Evolutionary conservation across 2,888 invertebrate species (phyloP).

Genomic region (Amaurobius ferox): DNA sequence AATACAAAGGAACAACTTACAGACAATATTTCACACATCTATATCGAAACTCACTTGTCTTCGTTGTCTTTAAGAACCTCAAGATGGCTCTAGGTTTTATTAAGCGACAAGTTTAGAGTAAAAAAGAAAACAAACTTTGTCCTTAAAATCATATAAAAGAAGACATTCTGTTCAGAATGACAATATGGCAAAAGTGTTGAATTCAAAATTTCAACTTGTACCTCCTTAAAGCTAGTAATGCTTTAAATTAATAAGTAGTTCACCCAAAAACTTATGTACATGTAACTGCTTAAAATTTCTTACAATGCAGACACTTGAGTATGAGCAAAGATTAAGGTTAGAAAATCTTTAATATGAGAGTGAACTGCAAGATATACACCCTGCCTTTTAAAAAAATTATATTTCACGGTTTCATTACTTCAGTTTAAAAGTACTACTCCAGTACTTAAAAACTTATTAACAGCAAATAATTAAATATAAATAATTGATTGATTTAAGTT

Average conservation of each 20-base stretch:
- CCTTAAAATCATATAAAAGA: background rate
- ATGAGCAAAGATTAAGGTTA: background rate
- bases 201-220: constrained; percentile 14
- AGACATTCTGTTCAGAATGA: background rate
- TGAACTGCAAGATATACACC: background rate
- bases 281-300: background rate
- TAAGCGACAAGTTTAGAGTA: background rate
- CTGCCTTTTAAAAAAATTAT: background rate
- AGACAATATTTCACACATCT: background rate
- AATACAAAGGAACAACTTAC: background rate
- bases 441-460: background rate
- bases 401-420: no score
- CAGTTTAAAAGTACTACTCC: background rate
- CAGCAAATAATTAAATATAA: background rate
- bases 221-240: background rate
- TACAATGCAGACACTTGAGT: background rate
- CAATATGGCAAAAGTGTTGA: background rate
- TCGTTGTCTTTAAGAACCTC: constrained; percentile 56
- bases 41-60: constrained; percentile 21
- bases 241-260: background rate
- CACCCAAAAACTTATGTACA: background rate
- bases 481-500: no score
- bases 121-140: no score
- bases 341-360: background rate
- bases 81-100: background rate